phyloP scores from a whole-genome alignment of 1,140 invertebrate species.

The Apis cerana region DNA sequence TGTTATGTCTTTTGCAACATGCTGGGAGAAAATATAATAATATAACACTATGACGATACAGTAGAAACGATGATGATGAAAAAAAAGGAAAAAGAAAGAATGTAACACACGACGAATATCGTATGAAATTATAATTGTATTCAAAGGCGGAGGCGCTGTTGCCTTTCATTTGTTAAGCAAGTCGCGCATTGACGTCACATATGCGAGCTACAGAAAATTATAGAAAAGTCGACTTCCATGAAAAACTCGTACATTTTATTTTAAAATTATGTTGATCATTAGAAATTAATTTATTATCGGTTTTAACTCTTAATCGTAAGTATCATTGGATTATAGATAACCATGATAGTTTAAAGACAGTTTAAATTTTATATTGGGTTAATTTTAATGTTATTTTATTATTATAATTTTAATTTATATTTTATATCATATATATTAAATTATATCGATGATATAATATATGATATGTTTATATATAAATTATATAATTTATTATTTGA shows the following conservation, averaged over 20 bases:
- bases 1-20: background rate
- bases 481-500: too few species aligned
- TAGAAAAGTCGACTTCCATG: background rate
- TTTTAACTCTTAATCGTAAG: too few species aligned
- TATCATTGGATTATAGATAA: too few species aligned
- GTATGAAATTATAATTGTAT: constrained; percentile 45
- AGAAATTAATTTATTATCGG: background rate
- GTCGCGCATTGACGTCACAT: constrained; percentile 44
- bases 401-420: too few species aligned
- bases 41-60: background rate
- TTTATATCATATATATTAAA: too few species aligned
- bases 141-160: constrained; percentile 5
- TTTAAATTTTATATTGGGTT: too few species aligned
- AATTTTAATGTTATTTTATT: too few species aligned
- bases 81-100: background rate
- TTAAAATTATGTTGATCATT: background rate
- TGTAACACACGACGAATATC: background rate
- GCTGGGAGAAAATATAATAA: constrained; percentile 11
- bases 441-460: too few species aligned
- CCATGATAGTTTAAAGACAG: too few species aligned
- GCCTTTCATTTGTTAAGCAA: constrained; percentile 43
- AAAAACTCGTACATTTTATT: background rate
- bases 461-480: too few species aligned
- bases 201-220: background rate
- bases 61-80: background rate